These are phyloP conservation scores for Lasioglossum leucozonium DNA, from an alignment of 2,888 invertebrate species.

Conservation along the genomic window DNA sequence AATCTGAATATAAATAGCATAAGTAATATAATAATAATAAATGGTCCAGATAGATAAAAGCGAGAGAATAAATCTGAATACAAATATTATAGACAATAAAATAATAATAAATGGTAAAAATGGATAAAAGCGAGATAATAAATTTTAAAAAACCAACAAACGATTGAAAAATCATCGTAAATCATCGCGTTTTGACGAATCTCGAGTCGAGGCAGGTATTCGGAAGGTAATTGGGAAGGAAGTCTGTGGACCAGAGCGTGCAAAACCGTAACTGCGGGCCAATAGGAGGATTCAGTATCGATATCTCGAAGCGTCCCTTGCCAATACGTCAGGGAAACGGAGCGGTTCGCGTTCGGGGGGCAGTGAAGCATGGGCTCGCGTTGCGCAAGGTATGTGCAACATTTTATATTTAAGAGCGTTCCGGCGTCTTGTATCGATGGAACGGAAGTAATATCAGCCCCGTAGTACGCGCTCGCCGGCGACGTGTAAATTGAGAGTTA, in stretches of 20 bases:
- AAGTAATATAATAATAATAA: too few species aligned
- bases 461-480: slow-evolving; percentile 27
- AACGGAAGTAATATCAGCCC: slow-evolving; percentile 59
- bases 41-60: too few species aligned
- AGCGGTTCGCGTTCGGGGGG: slow-evolving; percentile 9
- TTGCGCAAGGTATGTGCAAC: slow-evolving; percentile 30
- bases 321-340: slow-evolving; percentile 14
- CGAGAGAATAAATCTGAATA: too few species aligned
- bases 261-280: background rate
- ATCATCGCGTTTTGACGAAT: background rate
- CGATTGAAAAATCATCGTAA: background rate
- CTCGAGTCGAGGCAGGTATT: background rate
- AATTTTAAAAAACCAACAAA: too few species aligned
- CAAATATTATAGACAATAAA: too few species aligned
- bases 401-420: slow-evolving; percentile 56
- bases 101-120: too few species aligned
- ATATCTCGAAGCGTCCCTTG: background rate
- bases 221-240: background rate
- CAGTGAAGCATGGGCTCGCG: slow-evolving; percentile 41
- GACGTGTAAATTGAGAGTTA: slow-evolving; percentile 69
- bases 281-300: background rate
- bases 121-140: too few species aligned
- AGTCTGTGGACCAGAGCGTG: background rate
- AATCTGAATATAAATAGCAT: too few species aligned
- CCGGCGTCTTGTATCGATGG: slow-evolving; percentile 49